Percentiles rank a stretch among this genome's conserved stretches.
Evolutionary conservation across 1,140 invertebrate species (phyloP).

Genomic region (Bombus fervidus): DNA sequence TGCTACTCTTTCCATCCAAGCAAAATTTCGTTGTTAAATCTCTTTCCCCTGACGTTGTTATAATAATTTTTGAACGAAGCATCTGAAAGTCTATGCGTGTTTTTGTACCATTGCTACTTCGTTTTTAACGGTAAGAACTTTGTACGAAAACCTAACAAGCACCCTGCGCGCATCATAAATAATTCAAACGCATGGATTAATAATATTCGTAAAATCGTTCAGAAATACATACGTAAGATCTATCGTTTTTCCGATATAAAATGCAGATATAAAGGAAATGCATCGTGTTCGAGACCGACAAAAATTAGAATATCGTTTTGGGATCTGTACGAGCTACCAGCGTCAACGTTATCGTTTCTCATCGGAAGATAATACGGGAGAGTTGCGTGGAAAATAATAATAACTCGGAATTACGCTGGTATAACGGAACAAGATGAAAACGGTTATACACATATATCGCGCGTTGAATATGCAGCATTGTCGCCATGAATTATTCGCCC

Average conservation of each 20-base stretch:
- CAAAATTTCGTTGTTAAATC: too few species aligned
- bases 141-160: too few species aligned
- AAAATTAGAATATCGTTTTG: not conserved
- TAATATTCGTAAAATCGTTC: not conserved
- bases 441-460: slow-evolving; percentile 2
- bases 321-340: not conserved
- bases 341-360: slow-evolving; percentile 12
- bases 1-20: too few species aligned
- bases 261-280: too few species aligned
- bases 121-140: not conserved
- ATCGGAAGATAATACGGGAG: not conserved
- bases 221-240: too few species aligned
- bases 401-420: slow-evolving; percentile 11
- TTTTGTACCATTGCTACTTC: too few species aligned
- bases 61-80: too few species aligned
- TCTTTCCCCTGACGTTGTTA: too few species aligned
- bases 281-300: not conserved
- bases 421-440: slow-evolving; percentile 36
- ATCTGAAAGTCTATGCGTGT: too few species aligned
- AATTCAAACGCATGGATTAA: not conserved
- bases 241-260: too few species aligned
- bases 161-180: not conserved
- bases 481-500: slow-evolving; percentile 38
- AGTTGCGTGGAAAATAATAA: slow-evolving; percentile 22
- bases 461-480: slow-evolving; percentile 35